A percentile compares a stretch with the other conserved stretches of the same genome.
Conservation (phyloP, 2,888 invertebrate species). For the Ochropacha duplaris region DNA sequence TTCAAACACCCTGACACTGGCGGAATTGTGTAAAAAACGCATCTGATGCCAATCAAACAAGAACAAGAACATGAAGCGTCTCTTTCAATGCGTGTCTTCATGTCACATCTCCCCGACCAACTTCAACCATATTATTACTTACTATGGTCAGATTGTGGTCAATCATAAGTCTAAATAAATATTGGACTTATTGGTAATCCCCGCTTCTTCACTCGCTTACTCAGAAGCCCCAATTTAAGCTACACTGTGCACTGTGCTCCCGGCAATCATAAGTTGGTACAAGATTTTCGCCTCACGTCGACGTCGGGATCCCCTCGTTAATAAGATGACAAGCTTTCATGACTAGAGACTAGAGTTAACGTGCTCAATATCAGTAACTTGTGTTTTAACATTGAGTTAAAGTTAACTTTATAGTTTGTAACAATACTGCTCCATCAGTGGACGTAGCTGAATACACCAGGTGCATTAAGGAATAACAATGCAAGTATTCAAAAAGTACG, state of each 20-base stretch:
- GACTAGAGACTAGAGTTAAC: background rate
- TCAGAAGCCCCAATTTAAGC: slow-evolving; percentile 20
- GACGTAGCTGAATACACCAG: too few species aligned
- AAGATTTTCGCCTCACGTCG: slow-evolving; percentile 29
- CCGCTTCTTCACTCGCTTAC: background rate
- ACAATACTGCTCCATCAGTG: background rate
- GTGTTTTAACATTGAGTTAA: background rate
- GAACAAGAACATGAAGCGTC: too few species aligned
- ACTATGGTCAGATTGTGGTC: too few species aligned
- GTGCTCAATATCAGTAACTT: background rate
- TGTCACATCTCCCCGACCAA: too few species aligned
- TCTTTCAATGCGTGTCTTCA: too few species aligned
- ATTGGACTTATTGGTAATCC: background rate
- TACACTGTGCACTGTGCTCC: slow-evolving; percentile 23
- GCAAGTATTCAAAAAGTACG: too few species aligned
- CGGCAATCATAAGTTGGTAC: slow-evolving; percentile 42
- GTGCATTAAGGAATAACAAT: too few species aligned
- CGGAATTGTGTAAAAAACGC: too few species aligned
- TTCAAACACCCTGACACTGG: too few species aligned
- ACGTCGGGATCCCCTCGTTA: slow-evolving; percentile 12
- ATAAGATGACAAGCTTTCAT: slow-evolving; percentile 28
- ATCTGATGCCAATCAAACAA: too few species aligned
- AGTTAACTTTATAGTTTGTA: background rate
- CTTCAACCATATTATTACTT: too few species aligned
- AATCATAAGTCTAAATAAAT: background rate